Percentiles rank a stretch among this genome's conserved stretches.
Conservation (phyloP, 2,888 invertebrate genomes). For the Cantharis flavilabris region DNA sequence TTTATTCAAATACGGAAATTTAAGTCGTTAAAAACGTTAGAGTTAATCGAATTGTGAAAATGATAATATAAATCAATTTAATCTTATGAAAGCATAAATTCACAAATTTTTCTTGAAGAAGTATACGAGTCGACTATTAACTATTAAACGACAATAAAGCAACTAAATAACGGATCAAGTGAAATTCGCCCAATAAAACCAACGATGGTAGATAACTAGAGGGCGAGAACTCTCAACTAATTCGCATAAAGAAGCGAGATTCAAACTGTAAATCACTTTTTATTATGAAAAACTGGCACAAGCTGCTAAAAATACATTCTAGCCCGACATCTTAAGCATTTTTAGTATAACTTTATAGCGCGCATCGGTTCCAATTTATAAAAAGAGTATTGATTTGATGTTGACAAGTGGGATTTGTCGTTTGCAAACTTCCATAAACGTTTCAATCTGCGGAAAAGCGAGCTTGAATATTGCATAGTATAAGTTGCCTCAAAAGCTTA, state of each 20-base stretch:
- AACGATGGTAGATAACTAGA: constrained; percentile 10
- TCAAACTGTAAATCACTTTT: constrained; percentile 26
- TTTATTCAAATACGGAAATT: background rate
- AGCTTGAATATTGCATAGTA: constrained; percentile 12
- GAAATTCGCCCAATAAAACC: constrained; percentile 12
- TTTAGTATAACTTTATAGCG: constrained; percentile 24
- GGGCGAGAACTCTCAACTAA: constrained; percentile 11
- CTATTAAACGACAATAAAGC: background rate
- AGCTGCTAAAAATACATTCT: constrained; percentile 28
- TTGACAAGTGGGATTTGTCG: constrained; percentile 28
- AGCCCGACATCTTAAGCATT: constrained; percentile 21
- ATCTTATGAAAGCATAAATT: background rate
- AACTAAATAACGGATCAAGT: background rate
- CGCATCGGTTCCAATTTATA: constrained; percentile 27
- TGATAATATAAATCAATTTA: background rate
- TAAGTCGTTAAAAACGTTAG: background rate
- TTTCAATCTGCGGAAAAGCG: constrained; percentile 24
- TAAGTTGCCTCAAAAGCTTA: constrained; percentile 5
- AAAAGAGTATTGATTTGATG: constrained; percentile 27
- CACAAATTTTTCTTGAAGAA: background rate
- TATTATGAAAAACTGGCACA: constrained; percentile 28
- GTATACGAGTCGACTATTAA: background rate
- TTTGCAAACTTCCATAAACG: constrained; percentile 25
- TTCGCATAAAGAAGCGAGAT: constrained; percentile 21
- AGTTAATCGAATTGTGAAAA: background rate